Base-by-base conservation (phyloP, 2,888 invertebrate genomes). In the Venusia cambrica region DNA sequence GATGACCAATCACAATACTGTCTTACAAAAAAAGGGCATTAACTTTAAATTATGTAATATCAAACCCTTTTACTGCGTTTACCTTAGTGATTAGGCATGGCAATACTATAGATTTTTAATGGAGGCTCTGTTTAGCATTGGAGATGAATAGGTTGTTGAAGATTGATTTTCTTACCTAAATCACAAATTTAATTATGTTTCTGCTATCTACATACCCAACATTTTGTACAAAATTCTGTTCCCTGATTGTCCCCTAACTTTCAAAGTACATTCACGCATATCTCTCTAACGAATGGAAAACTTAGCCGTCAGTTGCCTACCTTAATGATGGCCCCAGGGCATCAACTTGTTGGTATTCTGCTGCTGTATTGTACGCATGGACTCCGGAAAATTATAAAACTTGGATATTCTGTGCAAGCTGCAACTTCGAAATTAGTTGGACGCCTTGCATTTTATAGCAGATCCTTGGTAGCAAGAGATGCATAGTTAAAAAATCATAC, bases 351-450 rank as follows among this genome's bases (percentile, higher is more conserved):
- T 29, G 8, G 20, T 78, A 34, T 21, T 29, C 28, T 36, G 30
- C 48, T 54, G 49, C 8, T 48, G 33, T 19, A 37, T 29, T 36
- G 35, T 48, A 38, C 21, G 35, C 33, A 30, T 57, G 54, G 51
- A 49, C 60, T 52, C 78, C 78, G 79, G 81, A 83, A 81, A 81
- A 81, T 83, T 79, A 83, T 71, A 17, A 28, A 77, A 78, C 72
- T 78, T 74, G 63, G 57, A 43, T 43, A 34, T 42, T 64, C 49
- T 50, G 57, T 54, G 43, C 55, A 56, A 57, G 55, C 45, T 45
- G 22, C 38, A 38, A 43, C 38, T 43, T 43, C 24, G 24, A 43
- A 38, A 43, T 43, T 38, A 43, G 43, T 43, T 43, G 22, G 38
- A 25, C 42, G 30, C 29, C 43, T 28, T 43, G 38, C 28, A 43